Evolutionary conservation across 2,888 invertebrate genomes (phyloP), one percentile per base, ranked within the genome.

Genomic region (Monopis laevigella): DNA sequence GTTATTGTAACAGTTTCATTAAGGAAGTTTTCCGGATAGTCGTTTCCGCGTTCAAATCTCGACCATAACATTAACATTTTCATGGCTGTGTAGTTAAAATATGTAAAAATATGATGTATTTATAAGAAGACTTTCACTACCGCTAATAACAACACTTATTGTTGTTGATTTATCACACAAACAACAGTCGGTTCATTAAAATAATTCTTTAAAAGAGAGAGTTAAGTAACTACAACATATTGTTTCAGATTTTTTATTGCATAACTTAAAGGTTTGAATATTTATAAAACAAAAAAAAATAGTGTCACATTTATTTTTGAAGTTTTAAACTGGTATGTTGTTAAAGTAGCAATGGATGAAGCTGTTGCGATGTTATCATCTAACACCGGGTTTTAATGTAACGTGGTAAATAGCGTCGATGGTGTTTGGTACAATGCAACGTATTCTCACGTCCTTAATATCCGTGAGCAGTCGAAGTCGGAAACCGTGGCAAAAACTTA

Each of bases 381-480:
- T 46, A 48, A 52, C 54, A 56, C 51, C 13, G 54, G 61, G 57
- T 59, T 51, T 52, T 63, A 72, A 62, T 64, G 59, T 63, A 65
- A 58, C 59, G 58, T 55, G 49, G 60, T 62, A 58, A 58, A 51
- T 21, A 36, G 21, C 51, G 62, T 54, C 55, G 55, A 51, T 51
- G 51, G 50, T 47, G 52, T 52, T 54, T 58, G 61, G 56, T 59
- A 52, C 52, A 53, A 19, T 11, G 18, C 34, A 34, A 36, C 36
- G 17, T 36, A 12, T 75, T 78, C 78, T 63, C 78, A 80, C 77
- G 77, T 80, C 65, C 75, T 58, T 77, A 77, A 72, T 77, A 72
- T 65, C 61, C 53, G 58, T 59, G 56, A 56, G 55, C 58, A 17
- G n/a, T n/a, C n/a, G n/a, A n/a, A 62, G 65, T 73, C 73, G 75